Evolutionary conservation across 37 sponge, comb jelly and placozoan species (phyloP).

Genomic region (Tethya wilhelma): DNA sequence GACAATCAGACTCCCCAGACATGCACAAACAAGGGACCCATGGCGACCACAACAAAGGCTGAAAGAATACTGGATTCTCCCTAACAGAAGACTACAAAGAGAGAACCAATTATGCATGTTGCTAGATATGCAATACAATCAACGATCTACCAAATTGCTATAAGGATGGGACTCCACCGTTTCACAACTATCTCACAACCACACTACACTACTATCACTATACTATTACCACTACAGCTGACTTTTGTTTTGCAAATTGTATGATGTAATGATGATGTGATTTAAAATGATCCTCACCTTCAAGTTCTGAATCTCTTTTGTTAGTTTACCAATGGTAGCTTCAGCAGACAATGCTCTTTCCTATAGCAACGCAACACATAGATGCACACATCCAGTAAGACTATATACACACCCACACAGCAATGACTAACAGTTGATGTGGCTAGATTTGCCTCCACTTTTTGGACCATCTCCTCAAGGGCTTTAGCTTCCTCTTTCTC

Average conservation of each 20-base stretch:
- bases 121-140: no score
- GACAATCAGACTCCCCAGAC: no score
- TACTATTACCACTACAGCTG: no score
- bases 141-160: no score
- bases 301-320: constrained; percentile 42
- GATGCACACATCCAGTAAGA: not conserved
- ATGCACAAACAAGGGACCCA: no score
- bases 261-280: not conserved
- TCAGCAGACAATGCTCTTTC: constrained; percentile 65
- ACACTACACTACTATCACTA: no score
- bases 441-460: constrained; percentile 75
- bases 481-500: constrained; percentile 80
- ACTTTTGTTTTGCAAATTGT: not conserved
- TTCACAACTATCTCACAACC: no score
- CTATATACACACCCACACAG: not conserved
- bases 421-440: constrained; percentile 70
- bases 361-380: constrained; percentile 13
- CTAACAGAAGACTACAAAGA: no score
- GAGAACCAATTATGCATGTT: no score
- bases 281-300: constrained; percentile 27
- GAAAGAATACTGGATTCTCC: no score
- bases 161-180: no score
- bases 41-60: no score
- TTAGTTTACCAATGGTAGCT: constrained; percentile 50
- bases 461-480: constrained; percentile 78